These are phyloP conservation scores for Jaculus jaculus DNA, from an alignment of 2,113 vertebrate species.

Conservation along the genomic window DNA sequence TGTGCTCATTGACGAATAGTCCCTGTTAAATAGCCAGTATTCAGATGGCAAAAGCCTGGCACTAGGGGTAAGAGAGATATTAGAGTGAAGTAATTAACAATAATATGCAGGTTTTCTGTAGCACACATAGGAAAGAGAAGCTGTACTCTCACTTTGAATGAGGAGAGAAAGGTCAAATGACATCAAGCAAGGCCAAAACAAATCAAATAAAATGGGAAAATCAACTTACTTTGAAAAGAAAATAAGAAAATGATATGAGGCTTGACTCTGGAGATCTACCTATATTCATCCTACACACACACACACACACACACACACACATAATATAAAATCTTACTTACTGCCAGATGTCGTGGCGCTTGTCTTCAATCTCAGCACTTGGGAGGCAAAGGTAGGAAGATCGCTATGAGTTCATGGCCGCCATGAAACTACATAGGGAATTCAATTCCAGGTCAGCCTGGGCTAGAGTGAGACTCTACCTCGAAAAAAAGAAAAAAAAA, in stretches of 20 bases:
- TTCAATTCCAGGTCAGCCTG: no score
- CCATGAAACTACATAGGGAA: no score
- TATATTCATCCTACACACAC: not conserved
- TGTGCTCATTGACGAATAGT: conserved; percentile 63
- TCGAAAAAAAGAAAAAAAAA: no score
- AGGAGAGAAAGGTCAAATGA: not conserved
- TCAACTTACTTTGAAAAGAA: not conserved
- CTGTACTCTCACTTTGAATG: not conserved
- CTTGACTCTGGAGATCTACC: not conserved
- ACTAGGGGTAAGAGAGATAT: not conserved
- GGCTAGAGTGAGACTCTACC: no score
- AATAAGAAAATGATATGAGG: conserved; percentile 15
- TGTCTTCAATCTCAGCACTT: no score
- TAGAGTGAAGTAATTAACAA: conserved; percentile 26
- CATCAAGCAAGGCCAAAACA: not conserved
- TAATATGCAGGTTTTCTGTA: conserved; percentile 27
- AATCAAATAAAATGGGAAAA: not conserved
- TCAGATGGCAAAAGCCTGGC: conserved; percentile 25
- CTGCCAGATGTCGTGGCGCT: no score
- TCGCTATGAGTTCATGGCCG: no score
- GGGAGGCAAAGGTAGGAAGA: no score
- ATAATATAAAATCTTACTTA: not conserved
- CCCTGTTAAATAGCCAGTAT: conserved; percentile 59
- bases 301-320: no score
- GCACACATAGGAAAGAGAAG: not conserved